Base-by-base conservation (phyloP, 2,797 vertebrate genomes). In the Halcyon smyrnensis region DNA sequence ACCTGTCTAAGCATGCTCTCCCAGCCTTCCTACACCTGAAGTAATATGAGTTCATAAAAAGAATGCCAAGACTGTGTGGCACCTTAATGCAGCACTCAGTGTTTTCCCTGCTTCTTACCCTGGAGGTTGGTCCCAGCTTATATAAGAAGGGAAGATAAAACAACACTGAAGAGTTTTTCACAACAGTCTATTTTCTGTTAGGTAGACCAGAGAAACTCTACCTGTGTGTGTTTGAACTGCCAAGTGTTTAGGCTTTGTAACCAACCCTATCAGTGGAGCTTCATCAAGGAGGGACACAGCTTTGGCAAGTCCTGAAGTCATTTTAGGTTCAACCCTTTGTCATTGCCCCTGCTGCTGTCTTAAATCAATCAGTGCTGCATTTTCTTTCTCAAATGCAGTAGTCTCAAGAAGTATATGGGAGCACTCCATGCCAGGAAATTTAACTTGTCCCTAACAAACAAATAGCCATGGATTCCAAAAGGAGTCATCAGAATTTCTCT, bases 1-100 rank as follows among this genome's bases (percentile, higher is more conserved):
- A 67, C 67, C 59, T 54, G 92, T 89, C 73, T 85, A 83, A 93
- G 95, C 91, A 87, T 23, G 92, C 37, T 95, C 30, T 86, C 78
- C 12, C 70, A 83, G 28, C 48, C 25, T 15, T 87, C 68, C 76
- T 85, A 50, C 27, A 79, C 79, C 93, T 87, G 51, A 92, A 89
- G 81, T 81, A 92, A 70, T 65, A 93, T 75, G 68, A 89, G 63
- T 84, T 94, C 68, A 85, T 73, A 54, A 88, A 73, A 86, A 89
- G 12, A 17, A 36, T 73, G 60, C 65, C 69, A 93, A 96, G 51
- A 85, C 71, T 1, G 3, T 74, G 54, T 48, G 43, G 78, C 34
- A 59, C 65, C 79, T 90, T 90, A 60, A 62, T 37, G 56, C 32
- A 89, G 34, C 54, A 79, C 43, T 10, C 64, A 34, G 37, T 89